Base-by-base conservation (phyloP, 2,797 vertebrate genomes). In the Mormyrus hasselquistii region DNA sequence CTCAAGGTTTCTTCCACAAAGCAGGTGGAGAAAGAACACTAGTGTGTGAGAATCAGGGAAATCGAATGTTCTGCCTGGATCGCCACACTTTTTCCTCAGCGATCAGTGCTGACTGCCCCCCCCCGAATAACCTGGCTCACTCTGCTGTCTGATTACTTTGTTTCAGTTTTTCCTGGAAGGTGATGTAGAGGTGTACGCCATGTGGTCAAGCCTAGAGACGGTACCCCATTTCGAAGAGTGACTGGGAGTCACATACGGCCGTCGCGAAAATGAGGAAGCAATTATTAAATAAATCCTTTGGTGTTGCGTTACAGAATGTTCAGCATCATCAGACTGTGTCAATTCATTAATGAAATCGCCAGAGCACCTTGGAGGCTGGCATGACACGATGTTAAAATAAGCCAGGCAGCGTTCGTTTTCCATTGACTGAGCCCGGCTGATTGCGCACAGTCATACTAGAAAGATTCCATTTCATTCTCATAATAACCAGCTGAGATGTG, bases 401-500 rank as follows among this genome's bases (percentile, higher is more conserved):
- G 16, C 73, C 73, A 44, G 73, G n/a, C 38, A 9, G 38, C 6
- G 0, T 79, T 41, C 16, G 1, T 44, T n/a, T 44, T 79, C 38
- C 73, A 44, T 41, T n/a, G 73, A 9, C 38, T 9, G 73, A 79
- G 16, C 38, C 73, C 73, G 14, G 38, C 38, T 79, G 73, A 79
- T 44, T 41, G 38, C 73, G 0, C 38, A 79, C 73, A 79, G 73
- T n/a, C 34, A 79, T 79, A 44, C 41, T 79, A n/a, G 38, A 79
- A 44, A 79, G 38, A 79, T 44, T 79, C 73, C 73, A 79, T 79
- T 79, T 79, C 38, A 44, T 79, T 79, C 38, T 79, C 73, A 79
- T 44, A 79, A 79, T 44, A 79, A 44, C 16, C 73, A 44, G 6
- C 73, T n/a, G 73, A 41, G 16, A n/a, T 44, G 73, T 8, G 38